Base-by-base conservation (phyloP, 1,140 invertebrate species). In the Ceratina calcarata region DNA sequence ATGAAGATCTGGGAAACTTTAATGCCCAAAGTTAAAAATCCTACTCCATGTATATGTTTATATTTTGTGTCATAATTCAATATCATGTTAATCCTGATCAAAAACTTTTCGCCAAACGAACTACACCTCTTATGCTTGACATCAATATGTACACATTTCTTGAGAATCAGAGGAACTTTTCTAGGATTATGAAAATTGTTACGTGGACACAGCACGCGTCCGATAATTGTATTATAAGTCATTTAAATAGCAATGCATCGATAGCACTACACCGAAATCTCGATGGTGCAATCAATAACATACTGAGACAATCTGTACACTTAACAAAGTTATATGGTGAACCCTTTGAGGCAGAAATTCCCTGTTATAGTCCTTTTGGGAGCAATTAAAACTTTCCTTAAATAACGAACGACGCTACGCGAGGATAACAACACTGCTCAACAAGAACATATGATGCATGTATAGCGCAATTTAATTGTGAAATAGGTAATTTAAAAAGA, bases 371-470 rank as follows among this genome's bases (percentile, higher is more conserved):
- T 57, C 20, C 74, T 22, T 24, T 27, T 70, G 65, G 74, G 79
- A 81, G 45, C 66, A 58, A 78, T 80, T 80, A 75, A 24, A 75
- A 75, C 78, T 80, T 75, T 80, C 45, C 60, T 71, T 58, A 37
- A 32, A 55, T 66, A 79, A 65, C 57, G 53, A 65, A 79, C 22
- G 70, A 32, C n/a, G 22, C 22, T 7, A 24, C 75, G 18, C 6
- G 16, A 6, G 49, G 51, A 45, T 73, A 58, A 51, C 73, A 49
- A 65, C 51, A 18, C 12, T 6, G 15, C 45, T 16, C 65, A 78
- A 65, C 18, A 20, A 37, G 69, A 65, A 65, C 51, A 20, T 20
- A 73, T 49, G 62, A n/a, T 49, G n/a, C 51, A 20, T 20, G 8
- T 37, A 61, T 24, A 1, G 3, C 3, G 10, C 3, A 27, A 53